Conservation (phyloP, 2,888 invertebrate species). For the Trachelus tabidus region DNA sequence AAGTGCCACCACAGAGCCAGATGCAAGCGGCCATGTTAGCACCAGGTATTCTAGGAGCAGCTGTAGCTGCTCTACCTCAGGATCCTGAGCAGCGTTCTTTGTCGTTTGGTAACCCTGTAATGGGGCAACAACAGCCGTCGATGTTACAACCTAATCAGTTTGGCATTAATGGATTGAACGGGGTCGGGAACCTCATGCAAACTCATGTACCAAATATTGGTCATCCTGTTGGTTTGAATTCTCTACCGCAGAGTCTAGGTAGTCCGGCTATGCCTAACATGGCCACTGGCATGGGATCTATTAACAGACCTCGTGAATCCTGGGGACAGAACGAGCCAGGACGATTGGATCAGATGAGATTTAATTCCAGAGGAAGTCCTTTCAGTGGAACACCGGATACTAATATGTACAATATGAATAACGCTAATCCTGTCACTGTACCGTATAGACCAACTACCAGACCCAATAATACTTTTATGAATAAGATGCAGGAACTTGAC, state of each 20-base stretch:
- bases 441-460: slow-evolving; percentile 69
- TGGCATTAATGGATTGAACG: slow-evolving; percentile 55
- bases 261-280: slow-evolving; percentile 32
- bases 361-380: slow-evolving; percentile 41
- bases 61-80: slow-evolving; percentile 44
- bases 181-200: slow-evolving; percentile 50
- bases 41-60: slow-evolving; percentile 54
- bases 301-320: slow-evolving; percentile 39
- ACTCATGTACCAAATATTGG: slow-evolving; percentile 43
- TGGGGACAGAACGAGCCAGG: slow-evolving; percentile 40
- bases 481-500: slow-evolving; percentile 63
- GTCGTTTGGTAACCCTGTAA: slow-evolving; percentile 40
- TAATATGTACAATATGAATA: slow-evolving; percentile 12
- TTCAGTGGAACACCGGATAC: slow-evolving; percentile 40
- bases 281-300: slow-evolving; percentile 21
- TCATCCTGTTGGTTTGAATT: slow-evolving; percentile 38
- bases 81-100: slow-evolving; percentile 30
- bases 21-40: slow-evolving; percentile 56
- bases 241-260: slow-evolving; percentile 34
- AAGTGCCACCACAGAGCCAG: slow-evolving; percentile 61
- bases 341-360: slow-evolving; percentile 42
- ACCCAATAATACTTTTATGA: slow-evolving; percentile 43
- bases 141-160: slow-evolving; percentile 52
- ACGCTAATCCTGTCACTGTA: slow-evolving; percentile 52
- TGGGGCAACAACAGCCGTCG: slow-evolving; percentile 37